Percentiles rank a stretch among this genome's conserved stretches.
Evolutionary conservation across 2,888 invertebrate genomes (phyloP).

Genomic region (Busseola fusca): DNA sequence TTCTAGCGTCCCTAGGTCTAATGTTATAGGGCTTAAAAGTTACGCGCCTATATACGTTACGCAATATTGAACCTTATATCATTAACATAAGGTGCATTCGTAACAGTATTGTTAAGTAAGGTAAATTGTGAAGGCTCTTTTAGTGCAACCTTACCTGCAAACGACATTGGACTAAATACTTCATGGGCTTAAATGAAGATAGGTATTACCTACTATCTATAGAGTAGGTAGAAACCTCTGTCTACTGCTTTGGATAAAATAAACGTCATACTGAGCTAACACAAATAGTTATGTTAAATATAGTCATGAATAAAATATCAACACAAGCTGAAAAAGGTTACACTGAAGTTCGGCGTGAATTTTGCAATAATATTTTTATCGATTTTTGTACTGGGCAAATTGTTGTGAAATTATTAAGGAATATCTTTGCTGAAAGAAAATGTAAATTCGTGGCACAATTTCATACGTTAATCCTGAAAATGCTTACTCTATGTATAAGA

Average conservation of each 20-base stretch:
- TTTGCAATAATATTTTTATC: not conserved
- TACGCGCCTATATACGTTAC: too few species aligned
- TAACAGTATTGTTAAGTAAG: too few species aligned
- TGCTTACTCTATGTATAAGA: not conserved
- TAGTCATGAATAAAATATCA: too few species aligned
- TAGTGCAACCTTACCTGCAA: not conserved
- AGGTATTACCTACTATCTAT: too few species aligned
- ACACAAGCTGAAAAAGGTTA: too few species aligned
- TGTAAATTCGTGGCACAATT: not conserved
- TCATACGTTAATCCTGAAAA: not conserved
- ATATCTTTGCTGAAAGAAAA: not conserved
- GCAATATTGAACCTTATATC: too few species aligned
- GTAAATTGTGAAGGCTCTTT: not conserved
- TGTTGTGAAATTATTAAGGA: slow-evolving; percentile 6
- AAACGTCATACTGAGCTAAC: not conserved
- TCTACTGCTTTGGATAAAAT: too few species aligned
- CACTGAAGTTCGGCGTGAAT: not conserved
- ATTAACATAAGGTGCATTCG: too few species aligned
- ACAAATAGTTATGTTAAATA: not conserved
- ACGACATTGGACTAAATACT: not conserved
- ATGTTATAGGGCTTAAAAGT: too few species aligned
- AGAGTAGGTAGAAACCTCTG: too few species aligned
- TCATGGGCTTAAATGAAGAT: not conserved
- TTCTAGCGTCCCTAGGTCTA: too few species aligned
- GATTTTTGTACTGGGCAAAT: not conserved